Percentiles rank a stretch among this genome's conserved stretches.
Evolutionary conservation across 2,888 invertebrate species (phyloP).

Genomic region (Ophion costatus): DNA sequence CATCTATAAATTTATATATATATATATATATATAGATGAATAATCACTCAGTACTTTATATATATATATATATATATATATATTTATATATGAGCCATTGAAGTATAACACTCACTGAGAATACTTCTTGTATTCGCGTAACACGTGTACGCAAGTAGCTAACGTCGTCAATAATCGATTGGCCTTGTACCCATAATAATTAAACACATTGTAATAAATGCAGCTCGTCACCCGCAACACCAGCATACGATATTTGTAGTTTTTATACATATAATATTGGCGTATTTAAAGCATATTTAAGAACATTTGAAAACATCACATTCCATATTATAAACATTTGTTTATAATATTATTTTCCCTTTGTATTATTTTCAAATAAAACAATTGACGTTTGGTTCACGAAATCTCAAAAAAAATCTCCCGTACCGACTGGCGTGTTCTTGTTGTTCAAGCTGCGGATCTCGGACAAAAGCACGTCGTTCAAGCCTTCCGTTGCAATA

Average conservation of each 20-base stretch:
- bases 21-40: neutral
- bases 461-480: no score
- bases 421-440: no score
- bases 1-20: neutral
- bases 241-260: neutral
- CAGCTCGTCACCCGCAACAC: conserved; percentile 20
- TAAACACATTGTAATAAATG: conserved; percentile 68
- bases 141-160: conserved; percentile 53
- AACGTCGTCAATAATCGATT: conserved; percentile 62
- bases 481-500: no score
- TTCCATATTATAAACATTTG: no score
- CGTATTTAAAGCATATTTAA: no score
- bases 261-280: neutral
- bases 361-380: no score
- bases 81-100: neutral
- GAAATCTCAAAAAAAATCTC: no score
- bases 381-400: no score
- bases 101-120: conserved; percentile 7
- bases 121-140: conserved; percentile 32
- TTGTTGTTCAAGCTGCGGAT: no score
- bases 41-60: neutral
- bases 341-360: no score
- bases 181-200: conserved; percentile 67
- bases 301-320: no score
- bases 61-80: neutral